Percentiles rank a stretch among this genome's conserved stretches.
phyloP scores from a whole-genome alignment of 2,888 invertebrate species.

The Ferrisia virgata region DNA sequence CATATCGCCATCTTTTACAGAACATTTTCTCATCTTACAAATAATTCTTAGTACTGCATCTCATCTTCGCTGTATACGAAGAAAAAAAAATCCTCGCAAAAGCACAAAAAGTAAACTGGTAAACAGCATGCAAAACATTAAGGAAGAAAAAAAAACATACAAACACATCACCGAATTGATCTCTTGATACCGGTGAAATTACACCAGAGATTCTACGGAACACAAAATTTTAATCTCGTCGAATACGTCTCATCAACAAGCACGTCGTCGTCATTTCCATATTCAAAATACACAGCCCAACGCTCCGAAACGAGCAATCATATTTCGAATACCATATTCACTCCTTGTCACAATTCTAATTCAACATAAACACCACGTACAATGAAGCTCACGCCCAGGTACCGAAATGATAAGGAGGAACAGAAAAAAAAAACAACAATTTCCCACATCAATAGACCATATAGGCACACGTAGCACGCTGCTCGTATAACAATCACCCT shows the following conservation, averaged over 20 bases:
- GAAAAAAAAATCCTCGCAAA: too few species aligned
- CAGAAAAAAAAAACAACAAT: not conserved
- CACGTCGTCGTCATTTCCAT: not conserved
- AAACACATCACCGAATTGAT: not conserved
- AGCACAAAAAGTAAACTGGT: too few species aligned
- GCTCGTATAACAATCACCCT: not conserved
- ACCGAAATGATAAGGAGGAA: not conserved
- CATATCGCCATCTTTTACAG: too few species aligned
- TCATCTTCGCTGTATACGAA: too few species aligned
- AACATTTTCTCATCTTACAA: too few species aligned
- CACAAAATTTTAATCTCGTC: slow-evolving; percentile 3
- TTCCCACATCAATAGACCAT: not conserved
- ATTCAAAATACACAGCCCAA: not conserved
- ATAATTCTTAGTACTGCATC: too few species aligned
- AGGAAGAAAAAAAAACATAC: not conserved
- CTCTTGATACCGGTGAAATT: not conserved
- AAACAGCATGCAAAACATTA: too few species aligned
- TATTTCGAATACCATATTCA: not conserved
- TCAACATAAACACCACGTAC: not conserved
- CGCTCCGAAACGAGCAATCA: not conserved
- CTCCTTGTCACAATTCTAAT: not conserved
- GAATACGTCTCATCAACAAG: not conserved
- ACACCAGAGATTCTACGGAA: not conserved
- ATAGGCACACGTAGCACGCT: too few species aligned
- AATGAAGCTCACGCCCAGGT: not conserved